phyloP scores from a whole-genome alignment of 2,113 vertebrate genomes.

The Neotoma lepida region DNA sequence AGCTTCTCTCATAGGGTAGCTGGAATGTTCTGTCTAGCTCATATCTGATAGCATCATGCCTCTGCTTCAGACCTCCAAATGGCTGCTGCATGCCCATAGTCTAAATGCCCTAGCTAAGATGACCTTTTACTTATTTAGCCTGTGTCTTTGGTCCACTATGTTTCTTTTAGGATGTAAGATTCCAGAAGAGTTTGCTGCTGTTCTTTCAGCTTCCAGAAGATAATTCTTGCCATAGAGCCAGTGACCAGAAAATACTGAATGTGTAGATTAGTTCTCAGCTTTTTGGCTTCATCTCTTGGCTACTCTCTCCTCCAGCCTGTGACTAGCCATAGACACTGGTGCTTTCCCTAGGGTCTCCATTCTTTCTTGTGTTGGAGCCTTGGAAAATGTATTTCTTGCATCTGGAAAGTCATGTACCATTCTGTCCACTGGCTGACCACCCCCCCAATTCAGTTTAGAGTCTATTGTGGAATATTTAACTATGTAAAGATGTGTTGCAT shows the following conservation, averaged over 20 bases:
- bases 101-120: not conserved
- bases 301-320: rapidly evolving
- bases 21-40: not conserved
- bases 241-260: not conserved
- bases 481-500: not conserved
- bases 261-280: not conserved
- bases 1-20: not conserved
- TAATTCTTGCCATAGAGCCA: not conserved
- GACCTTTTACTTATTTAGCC: not conserved
- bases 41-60: rapidly evolving
- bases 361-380: not conserved
- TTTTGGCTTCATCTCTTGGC: not conserved
- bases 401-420: not conserved
- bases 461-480: too few relatives aligned
- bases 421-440: not conserved
- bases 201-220: not conserved
- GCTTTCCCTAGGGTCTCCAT: not conserved
- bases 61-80: not conserved
- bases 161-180: not conserved
- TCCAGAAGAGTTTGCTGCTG: rapidly evolving
- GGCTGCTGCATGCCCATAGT: too few relatives aligned
- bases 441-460: not conserved
- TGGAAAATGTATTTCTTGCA: not conserved
- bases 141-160: not conserved
- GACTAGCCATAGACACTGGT: rapidly evolving